A percentile compares a stretch with the other conserved stretches of the same genome.
Conservation (phyloP, 2,113 vertebrate species). For the Phodopus roborovskii region DNA sequence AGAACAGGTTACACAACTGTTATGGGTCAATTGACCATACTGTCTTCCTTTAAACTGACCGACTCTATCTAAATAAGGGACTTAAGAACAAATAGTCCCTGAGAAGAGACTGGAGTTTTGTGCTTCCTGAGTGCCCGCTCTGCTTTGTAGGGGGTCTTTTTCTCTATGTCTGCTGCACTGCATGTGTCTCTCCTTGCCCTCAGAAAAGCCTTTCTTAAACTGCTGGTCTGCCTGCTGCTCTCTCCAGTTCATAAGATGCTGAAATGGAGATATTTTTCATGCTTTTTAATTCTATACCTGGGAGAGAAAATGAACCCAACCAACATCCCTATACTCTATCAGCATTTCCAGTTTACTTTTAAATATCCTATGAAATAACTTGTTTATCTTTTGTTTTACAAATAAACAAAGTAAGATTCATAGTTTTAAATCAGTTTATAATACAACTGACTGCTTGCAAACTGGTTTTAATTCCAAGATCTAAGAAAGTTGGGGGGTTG, state of each 20-base stretch:
- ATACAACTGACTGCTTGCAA: neutral
- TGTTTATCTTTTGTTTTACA: neutral
- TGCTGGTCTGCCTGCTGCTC: neutral
- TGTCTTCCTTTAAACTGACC: neutral
- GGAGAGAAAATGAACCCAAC: neutral
- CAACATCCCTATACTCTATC: neutral
- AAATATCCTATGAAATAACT: neutral
- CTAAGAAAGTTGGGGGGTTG: neutral
- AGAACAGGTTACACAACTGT: neutral
- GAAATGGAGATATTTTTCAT: too few species aligned
- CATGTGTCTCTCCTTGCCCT: neutral
- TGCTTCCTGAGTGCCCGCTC: neutral
- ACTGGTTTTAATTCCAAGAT: neutral
- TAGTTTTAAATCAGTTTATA: neutral
- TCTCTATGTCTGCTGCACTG: neutral
- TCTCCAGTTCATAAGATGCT: neutral
- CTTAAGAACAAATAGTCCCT: neutral
- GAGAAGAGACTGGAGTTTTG: neutral
- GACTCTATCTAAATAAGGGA: neutral
- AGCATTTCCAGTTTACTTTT: conserved; percentile 4
- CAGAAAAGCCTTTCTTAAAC: neutral
- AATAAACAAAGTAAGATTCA: neutral
- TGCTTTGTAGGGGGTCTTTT: neutral
- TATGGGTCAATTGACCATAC: neutral
- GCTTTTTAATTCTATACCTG: neutral